phyloP scores from a whole-genome alignment of 1,140 invertebrate genomes.

The Cephus cinctus region DNA sequence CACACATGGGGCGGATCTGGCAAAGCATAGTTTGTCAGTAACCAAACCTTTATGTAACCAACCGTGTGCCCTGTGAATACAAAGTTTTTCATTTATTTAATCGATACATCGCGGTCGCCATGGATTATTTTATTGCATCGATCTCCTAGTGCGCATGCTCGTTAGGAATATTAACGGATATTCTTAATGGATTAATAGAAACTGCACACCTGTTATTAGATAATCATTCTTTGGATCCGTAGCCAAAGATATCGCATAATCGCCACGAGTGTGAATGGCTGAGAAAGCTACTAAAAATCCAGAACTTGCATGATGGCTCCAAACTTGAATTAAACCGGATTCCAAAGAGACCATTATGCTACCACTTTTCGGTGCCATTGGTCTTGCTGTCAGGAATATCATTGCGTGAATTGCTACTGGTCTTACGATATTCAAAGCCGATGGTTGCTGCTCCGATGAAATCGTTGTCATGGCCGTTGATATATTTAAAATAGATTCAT shows the following conservation, averaged over 20 bases:
- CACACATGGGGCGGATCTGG: constrained; percentile 38
- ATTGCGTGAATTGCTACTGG: constrained; percentile 56
- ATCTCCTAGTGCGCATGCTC: too few species aligned
- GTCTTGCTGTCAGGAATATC: constrained; percentile 58
- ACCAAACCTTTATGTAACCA: constrained; percentile 74
- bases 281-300: constrained; percentile 64
- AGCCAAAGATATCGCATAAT: constrained; percentile 65
- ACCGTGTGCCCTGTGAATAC: constrained; percentile 55
- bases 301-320: constrained; percentile 70
- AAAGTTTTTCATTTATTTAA: constrained; percentile 5
- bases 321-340: constrained; percentile 68
- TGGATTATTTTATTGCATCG: too few species aligned
- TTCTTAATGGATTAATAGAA: neutral
- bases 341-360: constrained; percentile 66
- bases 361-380: constrained; percentile 55
- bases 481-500: too few species aligned
- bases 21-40: constrained; percentile 62
- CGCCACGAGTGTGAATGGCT: constrained; percentile 63
- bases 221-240: constrained; percentile 66
- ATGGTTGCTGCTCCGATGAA: constrained; percentile 28
- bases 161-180: too few species aligned
- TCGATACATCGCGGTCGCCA: too few species aligned
- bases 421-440: constrained; percentile 24
- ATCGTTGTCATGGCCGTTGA: too few species aligned
- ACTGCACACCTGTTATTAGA: constrained; percentile 61